Evolutionary conservation across 2,113 vertebrate species (phyloP).

Genomic region (Marcusenius ussheri): DNA sequence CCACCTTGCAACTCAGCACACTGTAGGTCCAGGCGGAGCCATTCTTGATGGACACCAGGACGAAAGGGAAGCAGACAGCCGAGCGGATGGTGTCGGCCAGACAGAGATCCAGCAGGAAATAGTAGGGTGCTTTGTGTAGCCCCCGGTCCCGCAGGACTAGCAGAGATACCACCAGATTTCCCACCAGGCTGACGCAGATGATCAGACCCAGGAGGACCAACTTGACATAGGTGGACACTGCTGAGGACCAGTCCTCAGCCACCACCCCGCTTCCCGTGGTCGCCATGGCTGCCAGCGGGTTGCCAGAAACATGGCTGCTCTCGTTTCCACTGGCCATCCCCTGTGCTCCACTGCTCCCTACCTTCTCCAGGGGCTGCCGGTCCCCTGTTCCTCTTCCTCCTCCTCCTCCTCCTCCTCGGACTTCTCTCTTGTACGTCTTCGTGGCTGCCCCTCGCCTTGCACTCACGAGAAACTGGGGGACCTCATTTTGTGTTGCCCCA

Average conservation of each 20-base stretch:
- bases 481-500: conserved; percentile 53
- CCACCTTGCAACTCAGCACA: conserved; percentile 84
- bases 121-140: conserved; percentile 86
- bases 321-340: conserved; percentile 78
- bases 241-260: conserved; percentile 56
- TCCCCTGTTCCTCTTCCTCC: conserved; percentile 38
- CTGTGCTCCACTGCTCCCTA: conserved; percentile 38
- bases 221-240: conserved; percentile 79
- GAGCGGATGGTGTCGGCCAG: conserved; percentile 84
- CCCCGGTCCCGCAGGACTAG: conserved; percentile 79
- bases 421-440: conserved; percentile 49
- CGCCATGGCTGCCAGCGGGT: conserved; percentile 58
- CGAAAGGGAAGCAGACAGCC: conserved; percentile 87
- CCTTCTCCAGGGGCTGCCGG: conserved; percentile 28
- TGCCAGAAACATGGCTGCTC: conserved; percentile 61
- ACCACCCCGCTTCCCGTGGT: conserved; percentile 61
- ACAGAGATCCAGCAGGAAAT: conserved; percentile 87
- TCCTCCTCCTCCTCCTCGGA: conserved; percentile 45
- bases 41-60: conserved; percentile 81
- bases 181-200: conserved; percentile 83
- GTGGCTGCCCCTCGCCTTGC: conserved; percentile 49
- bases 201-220: conserved; percentile 82
- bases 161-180: conserved; percentile 80
- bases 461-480: conserved; percentile 48
- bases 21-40: conserved; percentile 89